Conservation (phyloP, 2,113 vertebrate species). For the Heliornis fulica region DNA sequence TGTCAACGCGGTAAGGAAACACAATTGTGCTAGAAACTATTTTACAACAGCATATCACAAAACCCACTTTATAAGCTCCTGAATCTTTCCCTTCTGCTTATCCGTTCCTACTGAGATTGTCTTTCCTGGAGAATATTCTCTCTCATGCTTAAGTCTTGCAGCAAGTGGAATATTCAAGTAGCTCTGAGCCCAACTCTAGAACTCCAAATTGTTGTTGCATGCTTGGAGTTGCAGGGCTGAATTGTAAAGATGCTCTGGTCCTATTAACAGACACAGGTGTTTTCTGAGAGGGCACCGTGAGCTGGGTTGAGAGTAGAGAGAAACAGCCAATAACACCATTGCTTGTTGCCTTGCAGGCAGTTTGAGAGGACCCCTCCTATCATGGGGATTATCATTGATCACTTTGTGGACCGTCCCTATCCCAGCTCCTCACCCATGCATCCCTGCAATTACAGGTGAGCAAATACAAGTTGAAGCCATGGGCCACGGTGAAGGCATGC, state of each 20-base stretch:
- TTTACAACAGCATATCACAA: background rate
- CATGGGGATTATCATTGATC: conserved; percentile 99
- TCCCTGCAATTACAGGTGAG: conserved; percentile 98
- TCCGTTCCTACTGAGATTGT: background rate
- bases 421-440: conserved; percentile 90
- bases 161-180: conserved; percentile 27
- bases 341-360: conserved; percentile 85
- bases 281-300: background rate
- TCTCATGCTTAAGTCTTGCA: background rate
- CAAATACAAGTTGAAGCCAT: conserved; percentile 28
- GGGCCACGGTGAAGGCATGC: conserved; percentile 32
- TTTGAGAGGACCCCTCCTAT: conserved; percentile 95
- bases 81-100: background rate
- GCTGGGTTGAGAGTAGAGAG: background rate
- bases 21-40: background rate
- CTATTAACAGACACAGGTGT: background rate
- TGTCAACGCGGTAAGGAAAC: conserved; percentile 90
- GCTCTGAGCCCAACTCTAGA: background rate
- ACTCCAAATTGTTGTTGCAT: background rate
- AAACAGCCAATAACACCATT: conserved; percentile 57
- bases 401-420: conserved; percentile 95
- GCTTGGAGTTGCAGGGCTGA: conserved; percentile 12
- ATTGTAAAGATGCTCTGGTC: conserved; percentile 23
- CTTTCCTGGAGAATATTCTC: background rate
- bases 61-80: background rate